Percentiles rank a stretch among this genome's conserved stretches.
phyloP scores from a whole-genome alignment of 2,888 invertebrate species.

The Polydrusus pterygomalis region DNA sequence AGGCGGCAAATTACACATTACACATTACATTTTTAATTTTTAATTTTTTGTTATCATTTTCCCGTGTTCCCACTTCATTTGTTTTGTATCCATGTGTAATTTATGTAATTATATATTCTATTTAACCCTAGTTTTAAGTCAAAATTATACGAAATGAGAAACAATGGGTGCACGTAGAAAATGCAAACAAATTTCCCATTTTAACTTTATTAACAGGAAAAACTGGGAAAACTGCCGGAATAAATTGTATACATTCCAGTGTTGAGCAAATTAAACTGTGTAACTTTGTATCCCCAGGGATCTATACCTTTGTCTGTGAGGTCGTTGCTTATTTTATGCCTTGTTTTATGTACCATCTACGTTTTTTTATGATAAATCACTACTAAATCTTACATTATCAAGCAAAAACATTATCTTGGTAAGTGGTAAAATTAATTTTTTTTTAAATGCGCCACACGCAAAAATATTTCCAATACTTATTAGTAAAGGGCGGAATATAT shows the following conservation, averaged over 20 bases:
- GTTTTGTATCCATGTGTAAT: no score
- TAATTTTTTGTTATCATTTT: no score
- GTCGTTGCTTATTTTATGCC: slow-evolving; percentile 24
- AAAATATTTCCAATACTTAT: no score
- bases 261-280: slow-evolving; percentile 44
- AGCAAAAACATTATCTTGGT: neutral
- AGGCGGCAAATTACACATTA: no score
- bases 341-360: slow-evolving; percentile 17
- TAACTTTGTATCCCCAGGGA: slow-evolving; percentile 34
- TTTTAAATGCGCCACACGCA: neutral
- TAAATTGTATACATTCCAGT: slow-evolving; percentile 45
- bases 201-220: slow-evolving; percentile 39
- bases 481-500: no score
- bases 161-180: slow-evolving; percentile 11
- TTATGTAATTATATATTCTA: no score
- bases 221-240: slow-evolving; percentile 35
- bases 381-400: neutral
- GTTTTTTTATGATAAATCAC: neutral
- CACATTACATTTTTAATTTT: no score
- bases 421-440: neutral
- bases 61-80: no score
- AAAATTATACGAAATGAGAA: slow-evolving; percentile 5
- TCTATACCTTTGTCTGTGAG: slow-evolving; percentile 35
- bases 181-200: slow-evolving; percentile 38
- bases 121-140: neutral